Evolutionary conservation across 2,113 vertebrate species (phyloP).

Genomic region (Gnathonemus longibarbis): DNA sequence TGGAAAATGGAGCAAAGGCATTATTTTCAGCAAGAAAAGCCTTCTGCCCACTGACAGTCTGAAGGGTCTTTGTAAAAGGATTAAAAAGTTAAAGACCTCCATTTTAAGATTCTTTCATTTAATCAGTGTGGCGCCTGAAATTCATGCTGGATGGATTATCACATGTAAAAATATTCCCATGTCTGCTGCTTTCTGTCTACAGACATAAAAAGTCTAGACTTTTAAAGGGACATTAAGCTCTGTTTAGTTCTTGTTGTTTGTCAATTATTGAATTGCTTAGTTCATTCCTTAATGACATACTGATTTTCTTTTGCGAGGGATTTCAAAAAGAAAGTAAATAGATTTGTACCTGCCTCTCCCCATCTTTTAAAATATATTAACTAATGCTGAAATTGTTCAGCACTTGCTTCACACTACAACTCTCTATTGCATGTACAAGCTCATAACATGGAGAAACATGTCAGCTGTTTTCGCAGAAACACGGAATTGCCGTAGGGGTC

Average conservation of each 20-base stretch:
- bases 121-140: slow-evolving; percentile 89
- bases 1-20: slow-evolving; percentile 64
- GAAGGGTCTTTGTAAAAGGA: slow-evolving; percentile 89
- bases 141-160: slow-evolving; percentile 81
- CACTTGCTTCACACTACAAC: background rate
- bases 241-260: slow-evolving; percentile 66
- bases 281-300: slow-evolving; percentile 31
- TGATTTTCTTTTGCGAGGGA: slow-evolving; percentile 13
- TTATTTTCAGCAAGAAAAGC: slow-evolving; percentile 68
- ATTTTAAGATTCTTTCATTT: slow-evolving; percentile 89
- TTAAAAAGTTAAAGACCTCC: slow-evolving; percentile 87
- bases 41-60: slow-evolving; percentile 77
- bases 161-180: slow-evolving; percentile 83
- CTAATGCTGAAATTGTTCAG: background rate
- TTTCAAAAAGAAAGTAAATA: background rate
- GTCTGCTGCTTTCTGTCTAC: slow-evolving; percentile 75
- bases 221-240: background rate
- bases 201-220: slow-evolving; percentile 74
- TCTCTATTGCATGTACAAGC: background rate
- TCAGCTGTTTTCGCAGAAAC: background rate
- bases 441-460: slow-evolving; percentile 9
- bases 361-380: background rate
- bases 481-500: background rate
- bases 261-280: slow-evolving; percentile 63
- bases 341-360: background rate